Percentiles rank a stretch among this genome's conserved stretches.
Evolutionary conservation across 2,888 invertebrate genomes (phyloP).

Genomic region (Adelognathus sp.): DNA sequence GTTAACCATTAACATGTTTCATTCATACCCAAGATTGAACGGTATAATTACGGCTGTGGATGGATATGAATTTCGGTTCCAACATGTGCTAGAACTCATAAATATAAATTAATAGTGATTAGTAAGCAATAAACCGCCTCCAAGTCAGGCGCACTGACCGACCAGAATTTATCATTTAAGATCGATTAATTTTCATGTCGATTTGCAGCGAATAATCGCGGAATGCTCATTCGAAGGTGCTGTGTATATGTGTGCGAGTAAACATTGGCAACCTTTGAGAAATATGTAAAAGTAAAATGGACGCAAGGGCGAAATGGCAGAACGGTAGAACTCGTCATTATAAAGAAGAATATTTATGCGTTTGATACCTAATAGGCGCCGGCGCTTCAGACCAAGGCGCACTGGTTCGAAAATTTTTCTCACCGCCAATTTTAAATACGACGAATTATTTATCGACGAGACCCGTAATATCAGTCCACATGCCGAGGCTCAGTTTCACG

Average conservation of each 20-base stretch:
- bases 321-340: conserved; percentile 56
- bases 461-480: too few relatives aligned
- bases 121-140: conserved; percentile 40
- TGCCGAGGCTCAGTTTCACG: too few relatives aligned
- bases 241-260: too few relatives aligned
- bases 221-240: too few relatives aligned
- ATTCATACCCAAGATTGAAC: too few relatives aligned
- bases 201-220: too few relatives aligned
- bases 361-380: conserved; percentile 68
- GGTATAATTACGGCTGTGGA: conserved; percentile 41
- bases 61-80: conserved; percentile 10
- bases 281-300: not conserved
- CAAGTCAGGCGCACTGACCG: not conserved
- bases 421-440: conserved; percentile 26
- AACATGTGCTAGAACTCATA: not conserved
- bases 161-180: not conserved
- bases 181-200: not conserved
- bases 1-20: conserved; percentile 35
- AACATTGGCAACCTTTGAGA: not conserved
- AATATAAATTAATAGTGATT: conserved; percentile 47
- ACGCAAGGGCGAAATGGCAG: not conserved
- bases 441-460: conserved; percentile 54
- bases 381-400: conserved; percentile 64
- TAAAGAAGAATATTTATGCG: conserved; percentile 71
- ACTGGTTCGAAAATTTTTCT: not conserved